Evolutionary conservation across 2,797 vertebrate species (phyloP).

Genomic region (Anisognathus igniventris): DNA sequence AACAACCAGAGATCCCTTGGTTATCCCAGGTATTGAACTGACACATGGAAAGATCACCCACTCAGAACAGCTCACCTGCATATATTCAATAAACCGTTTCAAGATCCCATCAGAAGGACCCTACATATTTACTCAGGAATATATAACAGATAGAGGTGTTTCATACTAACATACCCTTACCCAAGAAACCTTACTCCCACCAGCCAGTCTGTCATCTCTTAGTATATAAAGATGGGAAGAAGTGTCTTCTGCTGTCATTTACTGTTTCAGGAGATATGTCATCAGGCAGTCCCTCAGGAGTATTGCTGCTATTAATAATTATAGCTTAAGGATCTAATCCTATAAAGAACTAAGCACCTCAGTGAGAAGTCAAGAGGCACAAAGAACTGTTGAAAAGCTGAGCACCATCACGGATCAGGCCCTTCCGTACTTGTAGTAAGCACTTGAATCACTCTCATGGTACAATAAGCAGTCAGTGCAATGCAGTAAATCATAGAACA

Average conservation of each 20-base stretch:
- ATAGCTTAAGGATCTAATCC: slow-evolving; percentile 62
- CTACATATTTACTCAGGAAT: neutral
- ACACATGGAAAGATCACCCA: neutral
- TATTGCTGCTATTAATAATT: slow-evolving; percentile 63
- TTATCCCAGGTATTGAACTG: neutral
- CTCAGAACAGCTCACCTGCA: neutral
- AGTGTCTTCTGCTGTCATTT: slow-evolving; percentile 42
- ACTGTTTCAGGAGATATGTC: slow-evolving; percentile 32
- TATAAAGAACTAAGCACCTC: slow-evolving; percentile 50
- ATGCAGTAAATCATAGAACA: slow-evolving; percentile 11
- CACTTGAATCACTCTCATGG: slow-evolving; percentile 48
- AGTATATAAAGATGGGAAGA: slow-evolving; percentile 16
- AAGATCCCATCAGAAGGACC: neutral
- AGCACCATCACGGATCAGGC: slow-evolving; percentile 60
- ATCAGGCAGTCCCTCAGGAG: slow-evolving; percentile 43
- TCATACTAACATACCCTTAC: neutral
- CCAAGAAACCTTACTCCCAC: neutral
- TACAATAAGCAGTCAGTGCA: slow-evolving; percentile 36
- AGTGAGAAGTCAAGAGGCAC: slow-evolving; percentile 60
- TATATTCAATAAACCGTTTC: neutral
- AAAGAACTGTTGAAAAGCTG: slow-evolving; percentile 61
- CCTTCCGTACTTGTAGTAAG: slow-evolving; percentile 48
- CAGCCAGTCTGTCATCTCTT: slow-evolving; percentile 3
- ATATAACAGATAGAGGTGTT: neutral
- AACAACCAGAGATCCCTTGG: neutral